Conservation (phyloP, 2,113 vertebrate species). For the Salvelinus fontinalis region DNA sequence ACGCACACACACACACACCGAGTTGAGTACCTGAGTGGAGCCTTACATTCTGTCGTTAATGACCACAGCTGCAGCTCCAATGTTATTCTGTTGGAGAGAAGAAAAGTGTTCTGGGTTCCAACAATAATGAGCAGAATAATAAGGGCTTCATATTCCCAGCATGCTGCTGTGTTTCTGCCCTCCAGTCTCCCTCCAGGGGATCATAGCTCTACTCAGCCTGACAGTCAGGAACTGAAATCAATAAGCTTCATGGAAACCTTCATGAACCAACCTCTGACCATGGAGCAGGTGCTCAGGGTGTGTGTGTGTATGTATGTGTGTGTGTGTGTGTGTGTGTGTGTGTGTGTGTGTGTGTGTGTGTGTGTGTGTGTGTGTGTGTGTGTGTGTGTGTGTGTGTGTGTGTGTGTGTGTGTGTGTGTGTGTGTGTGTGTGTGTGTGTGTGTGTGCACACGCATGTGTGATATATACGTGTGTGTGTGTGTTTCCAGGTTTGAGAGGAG, state of each 20-base stretch:
- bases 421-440: slow-evolving; percentile 17
- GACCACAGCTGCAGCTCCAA: slow-evolving; percentile 70
- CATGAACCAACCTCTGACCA: slow-evolving; percentile 39
- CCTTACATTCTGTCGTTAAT: slow-evolving; percentile 60
- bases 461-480: slow-evolving; percentile 9
- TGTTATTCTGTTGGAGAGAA: slow-evolving; percentile 44
- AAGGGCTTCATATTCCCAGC: slow-evolving; percentile 54
- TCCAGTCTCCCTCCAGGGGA: slow-evolving; percentile 37
- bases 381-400: slow-evolving; percentile 23
- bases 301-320: slow-evolving; percentile 16
- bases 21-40: background rate
- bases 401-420: slow-evolving; percentile 1
- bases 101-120: slow-evolving; percentile 48
- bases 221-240: slow-evolving; percentile 33
- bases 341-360: slow-evolving; percentile 20
- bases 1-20: background rate
- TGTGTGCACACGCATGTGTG: slow-evolving; percentile 13
- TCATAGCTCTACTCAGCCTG: slow-evolving; percentile 58
- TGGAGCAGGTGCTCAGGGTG: slow-evolving; percentile 34
- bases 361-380: slow-evolving; percentile 10
- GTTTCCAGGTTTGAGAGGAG: slow-evolving; percentile 87
- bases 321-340: background rate
- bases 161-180: slow-evolving; percentile 42
- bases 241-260: slow-evolving; percentile 40
- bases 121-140: slow-evolving; percentile 55